Conservation (phyloP, 2,113 vertebrate species). For the Poeciliopsis occidentalis region DNA sequence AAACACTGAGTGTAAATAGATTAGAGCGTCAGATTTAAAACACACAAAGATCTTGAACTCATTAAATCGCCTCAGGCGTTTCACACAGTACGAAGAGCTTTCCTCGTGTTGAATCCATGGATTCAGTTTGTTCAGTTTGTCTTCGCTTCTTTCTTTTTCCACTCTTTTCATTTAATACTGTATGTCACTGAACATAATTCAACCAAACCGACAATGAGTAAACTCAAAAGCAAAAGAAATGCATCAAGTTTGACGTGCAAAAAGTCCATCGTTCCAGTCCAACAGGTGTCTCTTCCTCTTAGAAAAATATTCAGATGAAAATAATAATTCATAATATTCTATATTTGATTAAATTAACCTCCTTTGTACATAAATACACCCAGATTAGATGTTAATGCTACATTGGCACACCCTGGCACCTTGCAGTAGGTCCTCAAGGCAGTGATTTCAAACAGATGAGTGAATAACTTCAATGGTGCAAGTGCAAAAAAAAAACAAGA, state of each 20-base stretch:
- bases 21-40: constrained; percentile 63
- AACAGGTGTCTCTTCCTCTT: constrained; percentile 70
- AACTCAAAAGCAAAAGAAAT: constrained; percentile 40
- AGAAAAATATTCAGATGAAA: constrained; percentile 79
- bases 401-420: constrained; percentile 65
- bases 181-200: constrained; percentile 37
- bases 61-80: constrained; percentile 27
- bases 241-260: constrained; percentile 31
- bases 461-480: constrained; percentile 47
- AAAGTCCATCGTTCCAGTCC: constrained; percentile 73
- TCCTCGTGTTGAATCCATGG: constrained; percentile 32
- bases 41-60: constrained; percentile 44
- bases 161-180: constrained; percentile 55
- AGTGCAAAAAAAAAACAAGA: constrained; percentile 47
- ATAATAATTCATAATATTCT: constrained; percentile 74
- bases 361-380: constrained; percentile 78
- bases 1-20: constrained; percentile 65
- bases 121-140: constrained; percentile 26
- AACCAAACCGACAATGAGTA: constrained; percentile 37
- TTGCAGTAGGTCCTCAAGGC: constrained; percentile 50
- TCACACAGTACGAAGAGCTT: constrained; percentile 59
- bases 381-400: constrained; percentile 74
- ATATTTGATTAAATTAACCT: constrained; percentile 81
- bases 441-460: constrained; percentile 24
- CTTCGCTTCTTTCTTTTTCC: background rate